A percentile compares a stretch with the other conserved stretches of the same genome.
Conservation (phyloP, 2,113 vertebrate genomes). For the Indicator indicator region DNA sequence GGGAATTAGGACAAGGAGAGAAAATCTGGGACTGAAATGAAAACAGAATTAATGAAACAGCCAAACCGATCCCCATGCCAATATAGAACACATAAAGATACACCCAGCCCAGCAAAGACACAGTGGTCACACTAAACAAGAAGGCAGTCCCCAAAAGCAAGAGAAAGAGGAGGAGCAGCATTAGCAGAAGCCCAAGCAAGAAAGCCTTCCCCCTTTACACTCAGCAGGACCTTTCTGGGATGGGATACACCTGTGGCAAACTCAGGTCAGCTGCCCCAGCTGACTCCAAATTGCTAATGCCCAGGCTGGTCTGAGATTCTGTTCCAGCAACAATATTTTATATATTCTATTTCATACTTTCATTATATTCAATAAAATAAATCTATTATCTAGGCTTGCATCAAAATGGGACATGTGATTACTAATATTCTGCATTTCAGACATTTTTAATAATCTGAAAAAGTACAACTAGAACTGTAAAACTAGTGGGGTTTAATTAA, state of each 20-base stretch:
- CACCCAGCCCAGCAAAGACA: no score
- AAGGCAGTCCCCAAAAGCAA: neutral
- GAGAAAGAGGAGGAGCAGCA: neutral
- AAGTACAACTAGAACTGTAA: neutral
- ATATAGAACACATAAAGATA: neutral
- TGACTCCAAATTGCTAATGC: neutral
- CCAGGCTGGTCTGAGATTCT: neutral
- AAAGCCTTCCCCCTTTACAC: neutral
- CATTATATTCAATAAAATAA: neutral
- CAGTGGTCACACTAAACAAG: neutral
- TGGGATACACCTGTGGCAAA: neutral
- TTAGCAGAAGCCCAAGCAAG: neutral
- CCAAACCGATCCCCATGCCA: neutral
- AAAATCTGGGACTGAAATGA: no score
- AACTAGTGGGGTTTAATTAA: fast-evolving
- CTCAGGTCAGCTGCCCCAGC: neutral
- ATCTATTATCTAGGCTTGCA: neutral
- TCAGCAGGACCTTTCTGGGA: neutral
- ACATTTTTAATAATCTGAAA: neutral
- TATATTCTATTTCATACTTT: neutral
- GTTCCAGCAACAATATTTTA: neutral
- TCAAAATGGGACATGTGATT: fast-evolving
- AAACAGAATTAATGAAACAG: no score
- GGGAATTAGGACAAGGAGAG: no score
- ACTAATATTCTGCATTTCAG: neutral